Evolutionary conservation across 2,797 vertebrate genomes (phyloP).

Genomic region (Carcharodon carcharias): DNA sequence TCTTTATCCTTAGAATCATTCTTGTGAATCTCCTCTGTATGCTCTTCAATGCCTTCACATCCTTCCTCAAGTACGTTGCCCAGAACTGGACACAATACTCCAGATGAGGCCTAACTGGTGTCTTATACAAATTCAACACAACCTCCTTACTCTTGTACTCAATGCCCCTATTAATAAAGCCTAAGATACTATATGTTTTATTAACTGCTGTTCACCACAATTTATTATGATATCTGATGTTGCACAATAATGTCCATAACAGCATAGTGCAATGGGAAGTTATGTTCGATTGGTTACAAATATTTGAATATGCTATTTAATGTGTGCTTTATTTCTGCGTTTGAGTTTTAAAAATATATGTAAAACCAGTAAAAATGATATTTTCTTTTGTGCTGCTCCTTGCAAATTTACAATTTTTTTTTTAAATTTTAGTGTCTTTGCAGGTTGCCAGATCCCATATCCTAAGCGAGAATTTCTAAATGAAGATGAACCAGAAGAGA

Average conservation of each 20-base stretch:
- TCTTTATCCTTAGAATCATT: too few species aligned
- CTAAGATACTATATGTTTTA: too few species aligned
- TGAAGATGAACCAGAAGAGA: conserved; percentile 94
- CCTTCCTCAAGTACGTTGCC: too few species aligned
- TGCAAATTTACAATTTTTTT: neutral
- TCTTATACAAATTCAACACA: too few species aligned
- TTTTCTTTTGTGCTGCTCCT: neutral
- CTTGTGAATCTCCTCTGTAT: too few species aligned
- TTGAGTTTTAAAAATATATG: neutral
- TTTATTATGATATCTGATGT: neutral
- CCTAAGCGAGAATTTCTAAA: conserved; percentile 95
- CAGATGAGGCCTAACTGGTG: too few species aligned
- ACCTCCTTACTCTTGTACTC: too few species aligned
- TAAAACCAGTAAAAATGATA: neutral
- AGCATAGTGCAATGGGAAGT: neutral
- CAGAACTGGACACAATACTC: too few species aligned
- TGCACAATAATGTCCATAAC: neutral
- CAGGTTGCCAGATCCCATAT: conserved; percentile 96
- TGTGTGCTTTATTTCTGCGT: neutral
- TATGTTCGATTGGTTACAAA: neutral
- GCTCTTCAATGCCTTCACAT: too few species aligned
- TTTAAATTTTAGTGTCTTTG: conserved; percentile 73
- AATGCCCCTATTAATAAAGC: too few species aligned
- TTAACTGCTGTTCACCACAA: neutral
- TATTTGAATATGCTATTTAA: neutral